phyloP scores from a whole-genome alignment of 2,888 invertebrate species.

The Tuberolachnus salignus region DNA sequence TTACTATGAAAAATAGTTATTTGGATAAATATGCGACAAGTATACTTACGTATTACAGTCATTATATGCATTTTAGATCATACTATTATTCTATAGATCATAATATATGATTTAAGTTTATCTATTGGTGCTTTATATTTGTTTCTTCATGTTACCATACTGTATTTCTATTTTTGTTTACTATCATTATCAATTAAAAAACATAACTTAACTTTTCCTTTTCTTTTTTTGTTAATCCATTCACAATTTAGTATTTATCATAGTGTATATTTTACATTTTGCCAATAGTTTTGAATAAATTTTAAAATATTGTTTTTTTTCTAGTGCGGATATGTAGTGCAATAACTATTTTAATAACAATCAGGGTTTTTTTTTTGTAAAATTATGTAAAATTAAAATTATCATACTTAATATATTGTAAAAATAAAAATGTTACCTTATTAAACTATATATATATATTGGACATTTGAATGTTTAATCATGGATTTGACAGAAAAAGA shows the following conservation, averaged over 20 bases:
- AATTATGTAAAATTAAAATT: background rate
- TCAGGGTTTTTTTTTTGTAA: background rate
- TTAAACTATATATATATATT: background rate
- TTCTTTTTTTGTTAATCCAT: background rate
- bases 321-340: background rate
- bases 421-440: constrained; percentile 1
- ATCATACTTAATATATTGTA: background rate
- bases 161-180: constrained; percentile 51
- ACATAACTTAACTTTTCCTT: constrained; percentile 23
- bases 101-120: too few species aligned
- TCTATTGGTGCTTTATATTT: background rate
- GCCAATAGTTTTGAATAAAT: background rate
- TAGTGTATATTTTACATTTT: background rate
- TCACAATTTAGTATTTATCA: background rate
- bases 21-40: too few species aligned
- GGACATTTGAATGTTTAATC: constrained; percentile 8
- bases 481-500: constrained; percentile 71
- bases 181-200: constrained; percentile 12
- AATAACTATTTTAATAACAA: background rate
- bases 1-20: too few species aligned
- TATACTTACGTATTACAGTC: too few species aligned
- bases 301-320: background rate
- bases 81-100: too few species aligned
- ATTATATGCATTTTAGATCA: too few species aligned
- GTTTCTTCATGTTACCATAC: background rate